Conservation (phyloP, 2,888 invertebrate genomes). For the Mythimna albipuncta region DNA sequence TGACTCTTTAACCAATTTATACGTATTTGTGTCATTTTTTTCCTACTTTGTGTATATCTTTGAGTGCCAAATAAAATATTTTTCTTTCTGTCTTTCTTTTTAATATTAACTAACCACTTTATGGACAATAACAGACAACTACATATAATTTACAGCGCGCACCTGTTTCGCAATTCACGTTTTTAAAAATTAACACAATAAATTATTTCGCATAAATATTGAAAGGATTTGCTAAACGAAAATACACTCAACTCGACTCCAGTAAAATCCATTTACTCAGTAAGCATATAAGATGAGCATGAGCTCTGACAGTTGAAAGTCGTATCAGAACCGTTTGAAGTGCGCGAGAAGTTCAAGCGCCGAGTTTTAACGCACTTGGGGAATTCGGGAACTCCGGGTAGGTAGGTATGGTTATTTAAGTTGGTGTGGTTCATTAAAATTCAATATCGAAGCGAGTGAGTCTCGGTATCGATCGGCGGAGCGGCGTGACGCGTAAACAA, state of each 20-base stretch:
- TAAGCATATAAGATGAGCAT: constrained; percentile 73
- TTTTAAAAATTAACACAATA: neutral
- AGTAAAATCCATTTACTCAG: constrained; percentile 67
- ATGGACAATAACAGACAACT: neutral
- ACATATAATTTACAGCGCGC: too few species aligned
- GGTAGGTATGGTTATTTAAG: constrained; percentile 71
- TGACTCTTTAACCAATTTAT: too few species aligned
- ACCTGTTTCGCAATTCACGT: neutral
- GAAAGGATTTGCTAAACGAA: neutral
- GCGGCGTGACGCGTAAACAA: constrained; percentile 70
- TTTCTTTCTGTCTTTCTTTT: too few species aligned
- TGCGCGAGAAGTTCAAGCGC: constrained; percentile 56
- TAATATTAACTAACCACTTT: too few species aligned
- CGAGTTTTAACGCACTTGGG: constrained; percentile 71
- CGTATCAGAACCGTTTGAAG: constrained; percentile 74
- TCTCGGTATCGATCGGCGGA: constrained; percentile 75
- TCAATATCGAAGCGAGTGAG: constrained; percentile 76
- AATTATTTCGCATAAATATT: neutral
- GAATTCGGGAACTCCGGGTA: constrained; percentile 65
- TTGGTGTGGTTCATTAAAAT: constrained; percentile 80
- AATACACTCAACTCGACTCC: constrained; percentile 51
- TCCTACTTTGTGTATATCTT: too few species aligned
- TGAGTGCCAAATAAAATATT: too few species aligned
- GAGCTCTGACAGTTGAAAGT: constrained; percentile 75
- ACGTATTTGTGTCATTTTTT: too few species aligned